These are phyloP conservation scores for Clavelina lepadiformis DNA, from an alignment of 23 tunicate species.

Conservation along the genomic window DNA sequence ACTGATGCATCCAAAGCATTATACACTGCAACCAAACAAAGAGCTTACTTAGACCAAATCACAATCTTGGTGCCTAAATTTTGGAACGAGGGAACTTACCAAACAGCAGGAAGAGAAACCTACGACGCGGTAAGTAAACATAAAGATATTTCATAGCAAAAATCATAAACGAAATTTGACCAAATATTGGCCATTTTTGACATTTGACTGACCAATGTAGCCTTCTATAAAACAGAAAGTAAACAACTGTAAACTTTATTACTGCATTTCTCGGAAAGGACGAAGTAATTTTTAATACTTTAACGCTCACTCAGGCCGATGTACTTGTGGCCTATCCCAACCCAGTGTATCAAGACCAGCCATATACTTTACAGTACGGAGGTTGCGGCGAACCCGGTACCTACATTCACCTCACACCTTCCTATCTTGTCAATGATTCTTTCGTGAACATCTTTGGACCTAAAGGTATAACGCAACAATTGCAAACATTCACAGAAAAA, in stretches of 20 bases:
- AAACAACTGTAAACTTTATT: too few species aligned
- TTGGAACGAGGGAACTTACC: conserved; percentile 14
- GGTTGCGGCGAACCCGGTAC: conserved; percentile 49
- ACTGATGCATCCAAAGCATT: conserved; percentile 37
- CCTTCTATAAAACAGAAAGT: too few species aligned
- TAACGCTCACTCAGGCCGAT: conserved; percentile 52
- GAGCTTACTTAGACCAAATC: conserved; percentile 38
- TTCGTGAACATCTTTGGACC: conserved; percentile 25
- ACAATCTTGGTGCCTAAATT: conserved; percentile 50
- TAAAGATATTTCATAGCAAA: too few species aligned
- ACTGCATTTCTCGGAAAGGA: too few species aligned
- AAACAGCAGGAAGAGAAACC: not conserved
- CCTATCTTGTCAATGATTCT: conserved; percentile 25
- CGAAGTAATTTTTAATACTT: too few species aligned
- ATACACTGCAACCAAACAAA: conserved; percentile 20
- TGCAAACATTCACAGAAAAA: not conserved
- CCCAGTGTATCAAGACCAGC: conserved; percentile 42
- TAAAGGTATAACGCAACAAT: conserved; percentile 52
- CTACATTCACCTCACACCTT: conserved; percentile 64
- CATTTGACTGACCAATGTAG: too few species aligned
- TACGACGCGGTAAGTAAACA: conserved; percentile 12
- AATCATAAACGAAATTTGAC: too few species aligned
- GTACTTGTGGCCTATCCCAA: conserved; percentile 34
- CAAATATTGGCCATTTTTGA: too few species aligned
- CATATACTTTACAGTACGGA: conserved; percentile 55